Base-by-base conservation (phyloP, 2,888 invertebrate genomes). In the Thecocarcelia acutangulata region DNA sequence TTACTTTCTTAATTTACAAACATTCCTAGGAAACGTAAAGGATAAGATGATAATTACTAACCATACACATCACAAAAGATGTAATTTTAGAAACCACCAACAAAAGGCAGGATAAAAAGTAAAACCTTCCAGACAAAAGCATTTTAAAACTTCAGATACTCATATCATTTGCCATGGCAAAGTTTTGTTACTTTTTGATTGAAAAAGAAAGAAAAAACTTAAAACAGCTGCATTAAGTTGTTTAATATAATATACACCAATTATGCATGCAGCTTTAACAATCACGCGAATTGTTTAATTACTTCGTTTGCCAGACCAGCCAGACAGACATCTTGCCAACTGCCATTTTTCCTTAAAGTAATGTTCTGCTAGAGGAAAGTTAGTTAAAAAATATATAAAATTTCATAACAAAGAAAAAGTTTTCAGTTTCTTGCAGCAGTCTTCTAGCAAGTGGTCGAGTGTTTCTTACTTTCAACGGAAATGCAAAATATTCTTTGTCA, bases 271-370 rank as follows among this genome's bases (percentile, higher is more conserved):
- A 74, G 42, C 42, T 58, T 58, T 50, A 21, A 12, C 21, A 64
- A 74, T 50, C 81, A 77, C 69, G 74, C 77, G 74, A 82, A 78
- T 69, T 74, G 69, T 44, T 77, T 77, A 82, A 82, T 82, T 82
- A 74, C 81, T 82, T 58, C 12, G 59, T 44, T 40, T 44, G 44
- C 40, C 40, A 63, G 19, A 46, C 56, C 42, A 28, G 13, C 28
- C 52, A 9, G 40, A 9, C 40, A 42, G 66, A 66, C 52, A 42
- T n/a, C 21, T 58, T 46, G 44, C 28, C 58, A 48, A 15, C 40
- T 58, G 13, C 48, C 15, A 6, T 44, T 33, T 13, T 15, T 9
- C 74, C 64, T 64, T 24, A 75, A 80, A 75, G 64, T 76, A 76
- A n/a, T n/a, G n/a, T n/a, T n/a, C n/a, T 80, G 59, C 80, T 8